phyloP scores from a whole-genome alignment of 2,888 invertebrate genomes.

The Tetanocera ferruginea region DNA sequence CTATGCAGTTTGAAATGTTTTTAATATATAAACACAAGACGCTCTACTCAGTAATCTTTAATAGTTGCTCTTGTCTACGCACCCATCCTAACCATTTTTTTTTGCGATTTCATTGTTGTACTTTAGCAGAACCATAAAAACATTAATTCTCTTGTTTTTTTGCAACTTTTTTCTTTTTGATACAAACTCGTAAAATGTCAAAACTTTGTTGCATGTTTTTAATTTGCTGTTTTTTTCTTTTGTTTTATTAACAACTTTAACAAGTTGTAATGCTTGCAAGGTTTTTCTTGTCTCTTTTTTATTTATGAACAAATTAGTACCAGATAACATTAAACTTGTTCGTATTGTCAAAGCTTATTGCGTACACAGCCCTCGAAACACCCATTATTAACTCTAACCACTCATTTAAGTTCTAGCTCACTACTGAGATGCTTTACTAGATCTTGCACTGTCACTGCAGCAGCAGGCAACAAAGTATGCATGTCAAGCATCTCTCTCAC shows the following conservation, averaged over 20 bases:
- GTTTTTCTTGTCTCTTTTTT: neutral
- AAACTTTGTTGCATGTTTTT: constrained; percentile 25
- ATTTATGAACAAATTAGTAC: neutral
- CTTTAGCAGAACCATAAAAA: too few relatives aligned
- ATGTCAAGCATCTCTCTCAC: neutral
- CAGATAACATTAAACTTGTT: neutral
- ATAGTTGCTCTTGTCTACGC: too few relatives aligned
- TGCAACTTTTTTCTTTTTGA: neutral
- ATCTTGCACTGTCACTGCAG: constrained; percentile 2
- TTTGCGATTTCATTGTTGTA: too few relatives aligned
- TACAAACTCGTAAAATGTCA: constrained; percentile 25
- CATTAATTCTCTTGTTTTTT: too few relatives aligned
- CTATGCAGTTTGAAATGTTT: too few relatives aligned
- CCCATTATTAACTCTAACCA: neutral
- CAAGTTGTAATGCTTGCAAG: neutral
- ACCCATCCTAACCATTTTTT: too few relatives aligned
- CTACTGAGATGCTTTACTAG: neutral
- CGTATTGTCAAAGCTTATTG: neutral
- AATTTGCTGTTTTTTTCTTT: constrained; percentile 26
- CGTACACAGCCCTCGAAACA: neutral
- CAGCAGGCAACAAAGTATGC: constrained; percentile 22
- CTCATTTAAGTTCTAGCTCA: neutral
- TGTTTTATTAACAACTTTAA: constrained; percentile 16
- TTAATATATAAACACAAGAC: too few relatives aligned
- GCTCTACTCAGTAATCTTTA: too few relatives aligned